These are phyloP conservation scores for Helleia helle DNA, from an alignment of 2,888 invertebrate genomes.

Conservation along the genomic window DNA sequence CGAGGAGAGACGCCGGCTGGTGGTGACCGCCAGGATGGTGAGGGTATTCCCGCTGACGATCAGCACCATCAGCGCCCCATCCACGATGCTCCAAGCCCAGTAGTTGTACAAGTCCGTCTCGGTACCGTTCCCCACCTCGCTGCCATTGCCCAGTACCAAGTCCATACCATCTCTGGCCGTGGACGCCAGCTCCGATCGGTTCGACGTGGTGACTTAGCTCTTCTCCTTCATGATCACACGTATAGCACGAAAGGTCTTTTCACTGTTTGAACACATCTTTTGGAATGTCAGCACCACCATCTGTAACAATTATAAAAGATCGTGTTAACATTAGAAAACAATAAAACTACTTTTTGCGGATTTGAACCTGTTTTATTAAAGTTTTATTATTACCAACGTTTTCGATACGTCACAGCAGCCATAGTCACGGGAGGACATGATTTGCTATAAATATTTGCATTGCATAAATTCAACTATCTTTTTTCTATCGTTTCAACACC, in stretches of 20 bases:
- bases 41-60: conserved; percentile 83
- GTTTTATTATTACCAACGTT: too few relatives aligned
- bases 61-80: conserved; percentile 76
- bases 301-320: not conserved
- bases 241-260: conserved; percentile 28
- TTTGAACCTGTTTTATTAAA: too few relatives aligned
- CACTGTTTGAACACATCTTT: conserved; percentile 29
- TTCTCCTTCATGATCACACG: conserved; percentile 42
- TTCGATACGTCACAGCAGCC: too few relatives aligned
- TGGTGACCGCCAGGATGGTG: conserved; percentile 82
- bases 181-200: conserved; percentile 54
- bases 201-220: conserved; percentile 61
- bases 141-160: conserved; percentile 56
- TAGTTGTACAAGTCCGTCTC: conserved; percentile 52
- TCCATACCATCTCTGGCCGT: conserved; percentile 70
- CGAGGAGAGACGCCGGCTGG: conserved; percentile 79
- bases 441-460: too few relatives aligned
- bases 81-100: conserved; percentile 78
- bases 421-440: too few relatives aligned
- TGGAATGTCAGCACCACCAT: conserved; percentile 15
- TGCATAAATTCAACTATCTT: too few relatives aligned
- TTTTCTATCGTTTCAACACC: too few relatives aligned
- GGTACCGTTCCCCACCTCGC: conserved; percentile 50
- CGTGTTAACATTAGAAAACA: too few relatives aligned
- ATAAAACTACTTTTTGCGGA: too few relatives aligned